These are phyloP conservation scores for Tetanocera ferruginea DNA, from an alignment of 2,888 invertebrate species.

Conservation along the genomic window DNA sequence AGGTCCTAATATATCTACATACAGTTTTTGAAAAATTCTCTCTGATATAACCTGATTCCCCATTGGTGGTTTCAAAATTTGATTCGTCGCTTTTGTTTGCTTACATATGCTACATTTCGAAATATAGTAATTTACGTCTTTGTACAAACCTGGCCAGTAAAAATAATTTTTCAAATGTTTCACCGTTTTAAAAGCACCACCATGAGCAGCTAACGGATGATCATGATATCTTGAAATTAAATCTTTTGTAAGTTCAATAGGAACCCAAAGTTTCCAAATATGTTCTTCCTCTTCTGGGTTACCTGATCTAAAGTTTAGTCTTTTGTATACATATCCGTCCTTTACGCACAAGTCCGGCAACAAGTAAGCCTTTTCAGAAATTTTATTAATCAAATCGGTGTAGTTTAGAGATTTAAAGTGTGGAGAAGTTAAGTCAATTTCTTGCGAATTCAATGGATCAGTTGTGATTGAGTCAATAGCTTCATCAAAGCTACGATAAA, in stretches of 20 bases:
- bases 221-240: neutral
- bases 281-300: neutral
- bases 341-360: neutral
- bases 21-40: constrained; percentile 2
- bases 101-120: neutral
- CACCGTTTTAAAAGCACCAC: neutral
- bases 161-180: neutral
- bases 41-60: neutral
- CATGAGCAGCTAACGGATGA: neutral
- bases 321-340: constrained; percentile 4
- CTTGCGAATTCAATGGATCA: neutral
- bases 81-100: constrained; percentile 7
- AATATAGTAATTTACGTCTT: constrained; percentile 6
- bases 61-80: neutral
- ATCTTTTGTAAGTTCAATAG: neutral
- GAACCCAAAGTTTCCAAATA: constrained; percentile 23
- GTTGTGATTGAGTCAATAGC: constrained; percentile 2
- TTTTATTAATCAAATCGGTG: neutral
- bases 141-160: constrained; percentile 18
- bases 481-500: constrained; percentile 16
- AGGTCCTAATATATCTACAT: constrained; percentile 9
- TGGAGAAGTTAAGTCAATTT: constrained; percentile 1
- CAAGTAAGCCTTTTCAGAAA: neutral
- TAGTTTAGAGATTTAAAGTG: neutral
- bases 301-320: constrained; percentile 7